These are phyloP conservation scores for Sialis lutaria DNA, from an alignment of 2,888 invertebrate species.

Conservation along the genomic window DNA sequence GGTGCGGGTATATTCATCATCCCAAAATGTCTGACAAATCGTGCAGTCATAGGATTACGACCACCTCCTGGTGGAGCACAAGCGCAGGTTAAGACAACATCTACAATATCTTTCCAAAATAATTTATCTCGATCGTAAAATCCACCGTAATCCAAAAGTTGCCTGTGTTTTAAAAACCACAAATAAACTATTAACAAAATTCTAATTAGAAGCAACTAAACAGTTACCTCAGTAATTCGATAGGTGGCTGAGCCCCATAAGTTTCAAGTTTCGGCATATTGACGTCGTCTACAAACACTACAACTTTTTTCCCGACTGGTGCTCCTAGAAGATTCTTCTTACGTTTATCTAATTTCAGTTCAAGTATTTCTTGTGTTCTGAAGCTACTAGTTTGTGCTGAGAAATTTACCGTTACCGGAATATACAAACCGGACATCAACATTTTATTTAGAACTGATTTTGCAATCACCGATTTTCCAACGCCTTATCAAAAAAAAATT, in stretches of 20 bases:
- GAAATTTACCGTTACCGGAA: constrained; percentile 70
- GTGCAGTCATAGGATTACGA: constrained; percentile 63
- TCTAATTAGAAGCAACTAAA: too few relatives aligned
- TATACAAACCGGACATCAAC: constrained; percentile 36
- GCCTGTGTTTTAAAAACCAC: constrained; percentile 25
- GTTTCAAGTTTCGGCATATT: constrained; percentile 80
- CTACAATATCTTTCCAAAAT: constrained; percentile 75
- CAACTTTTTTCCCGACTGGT: constrained; percentile 63
- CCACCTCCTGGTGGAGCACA: constrained; percentile 89
- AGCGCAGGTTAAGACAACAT: constrained; percentile 65
- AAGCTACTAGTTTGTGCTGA: constrained; percentile 81
- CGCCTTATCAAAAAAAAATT: constrained; percentile 33
- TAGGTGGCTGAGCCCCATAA: constrained; percentile 84
- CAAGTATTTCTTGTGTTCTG: constrained; percentile 73
- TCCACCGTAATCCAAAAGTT: constrained; percentile 60
- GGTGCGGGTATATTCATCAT: constrained; percentile 73
- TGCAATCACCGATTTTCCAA: constrained; percentile 78
- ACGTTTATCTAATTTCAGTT: constrained; percentile 66
- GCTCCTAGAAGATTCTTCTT: constrained; percentile 66
- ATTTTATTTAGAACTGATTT: constrained; percentile 53
- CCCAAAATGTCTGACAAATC: constrained; percentile 79
- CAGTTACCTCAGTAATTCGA: constrained; percentile 63
- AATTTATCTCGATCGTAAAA: constrained; percentile 76
- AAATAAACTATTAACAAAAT: neutral
- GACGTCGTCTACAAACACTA: constrained; percentile 80